phyloP scores from a whole-genome alignment of 2,113 vertebrate species.

The Nothocercus nigrocapillus region DNA sequence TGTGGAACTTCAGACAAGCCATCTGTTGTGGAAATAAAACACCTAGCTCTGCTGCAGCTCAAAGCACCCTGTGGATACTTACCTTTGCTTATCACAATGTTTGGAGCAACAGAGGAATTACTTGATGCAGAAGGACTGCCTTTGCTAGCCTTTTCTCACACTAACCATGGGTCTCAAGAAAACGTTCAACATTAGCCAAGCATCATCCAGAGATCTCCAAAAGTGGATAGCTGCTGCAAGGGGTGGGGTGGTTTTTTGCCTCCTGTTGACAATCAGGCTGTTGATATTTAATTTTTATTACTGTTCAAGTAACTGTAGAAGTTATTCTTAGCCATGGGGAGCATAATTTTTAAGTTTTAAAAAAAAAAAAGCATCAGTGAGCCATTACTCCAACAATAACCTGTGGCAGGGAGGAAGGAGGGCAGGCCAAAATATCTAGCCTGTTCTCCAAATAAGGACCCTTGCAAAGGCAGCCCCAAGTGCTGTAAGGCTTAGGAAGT shows the following conservation, averaged over 20 bases:
- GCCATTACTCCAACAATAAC: slow-evolving; percentile 63
- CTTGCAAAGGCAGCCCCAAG: not conserved
- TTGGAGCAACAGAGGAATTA: not conserved
- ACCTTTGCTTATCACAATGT: not conserved
- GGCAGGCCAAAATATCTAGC: slow-evolving; percentile 46
- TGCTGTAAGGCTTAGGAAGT: slow-evolving; percentile 37
- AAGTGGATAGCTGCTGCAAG: not conserved
- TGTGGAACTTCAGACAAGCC: slow-evolving; percentile 20
- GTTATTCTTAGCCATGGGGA: slow-evolving; percentile 46
- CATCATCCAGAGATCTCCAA: not conserved
- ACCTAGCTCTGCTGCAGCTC: not conserved
- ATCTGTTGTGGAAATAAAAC: slow-evolving; percentile 23
- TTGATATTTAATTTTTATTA: slow-evolving; percentile 24
- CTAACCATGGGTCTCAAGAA: not conserved
- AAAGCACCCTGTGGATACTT: not conserved
- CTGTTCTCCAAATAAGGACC: slow-evolving; percentile 66
- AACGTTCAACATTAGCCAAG: slow-evolving; percentile 1
- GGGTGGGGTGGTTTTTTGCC: slow-evolving; percentile 4
- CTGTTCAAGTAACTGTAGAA: slow-evolving; percentile 2
- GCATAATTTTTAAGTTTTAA: slow-evolving; percentile 12
- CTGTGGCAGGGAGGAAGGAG: slow-evolving; percentile 51
- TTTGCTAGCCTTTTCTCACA: not conserved
- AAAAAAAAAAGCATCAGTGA: not conserved
- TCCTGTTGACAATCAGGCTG: not conserved
- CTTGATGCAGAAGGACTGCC: not conserved